Percentiles rank a stretch among this genome's conserved stretches.
phyloP scores from a whole-genome alignment of 2,888 invertebrate species.

The Agonum fuliginosum region DNA sequence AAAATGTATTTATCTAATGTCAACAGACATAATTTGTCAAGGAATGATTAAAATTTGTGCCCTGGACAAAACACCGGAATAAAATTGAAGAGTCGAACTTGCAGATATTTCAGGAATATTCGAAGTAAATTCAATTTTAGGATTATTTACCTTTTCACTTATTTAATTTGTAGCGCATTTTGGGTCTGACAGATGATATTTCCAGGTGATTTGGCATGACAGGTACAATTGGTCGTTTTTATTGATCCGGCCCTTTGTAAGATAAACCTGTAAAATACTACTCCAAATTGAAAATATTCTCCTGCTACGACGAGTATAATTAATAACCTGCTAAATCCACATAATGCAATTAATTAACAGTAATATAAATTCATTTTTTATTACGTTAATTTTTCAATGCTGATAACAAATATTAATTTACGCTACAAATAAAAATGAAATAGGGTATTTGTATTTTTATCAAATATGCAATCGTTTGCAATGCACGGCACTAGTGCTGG shows the following conservation, averaged over 20 bases:
- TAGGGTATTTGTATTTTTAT: not conserved
- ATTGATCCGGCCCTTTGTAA: conserved; percentile 15
- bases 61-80: not conserved
- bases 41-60: not conserved
- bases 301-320: no score
- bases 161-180: conserved; percentile 29
- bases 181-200: conserved; percentile 39
- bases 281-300: not conserved
- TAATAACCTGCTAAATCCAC: not conserved
- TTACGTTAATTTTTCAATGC: not conserved
- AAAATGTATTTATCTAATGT: not conserved
- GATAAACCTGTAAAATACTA: not conserved
- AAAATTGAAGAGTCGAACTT: not conserved
- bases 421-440: conserved; percentile 3
- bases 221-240: conserved; percentile 13
- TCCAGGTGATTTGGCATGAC: conserved; percentile 33
- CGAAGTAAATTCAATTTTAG: conserved; percentile 12
- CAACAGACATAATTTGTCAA: not conserved
- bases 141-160: conserved; percentile 40
- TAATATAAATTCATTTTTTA: conserved; percentile 4
- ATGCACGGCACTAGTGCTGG: not conserved
- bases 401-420: not conserved
- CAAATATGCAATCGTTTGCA: conserved; percentile 6
- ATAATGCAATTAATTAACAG: conserved; percentile 14
- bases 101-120: not conserved